Conservation (phyloP, 2,888 invertebrate genomes). For the Nebria salina region DNA sequence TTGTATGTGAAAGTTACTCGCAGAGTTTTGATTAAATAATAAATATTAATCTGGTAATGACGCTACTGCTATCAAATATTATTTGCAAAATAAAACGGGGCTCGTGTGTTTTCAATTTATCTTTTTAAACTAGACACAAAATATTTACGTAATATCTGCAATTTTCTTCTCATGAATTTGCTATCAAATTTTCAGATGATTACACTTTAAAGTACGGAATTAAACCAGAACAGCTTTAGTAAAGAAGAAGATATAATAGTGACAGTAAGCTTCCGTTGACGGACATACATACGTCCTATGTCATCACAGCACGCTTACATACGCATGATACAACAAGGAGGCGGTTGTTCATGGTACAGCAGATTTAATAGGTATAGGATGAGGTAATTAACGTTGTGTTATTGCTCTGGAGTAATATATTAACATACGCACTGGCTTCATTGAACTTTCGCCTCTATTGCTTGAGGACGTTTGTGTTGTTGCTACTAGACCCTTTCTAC, state of each 20-base stretch:
- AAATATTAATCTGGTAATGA: not conserved
- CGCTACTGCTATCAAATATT: not conserved
- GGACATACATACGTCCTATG: not conserved
- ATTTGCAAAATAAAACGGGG: too few species aligned
- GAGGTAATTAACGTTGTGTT: not conserved
- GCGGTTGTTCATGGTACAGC: not conserved
- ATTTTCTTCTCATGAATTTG: too few species aligned
- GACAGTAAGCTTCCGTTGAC: not conserved
- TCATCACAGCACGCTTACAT: not conserved
- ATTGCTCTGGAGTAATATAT: not conserved
- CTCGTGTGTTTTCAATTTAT: too few species aligned
- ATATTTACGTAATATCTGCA: too few species aligned
- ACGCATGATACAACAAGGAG: not conserved
- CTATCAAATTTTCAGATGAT: too few species aligned
- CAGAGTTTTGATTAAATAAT: not conserved
- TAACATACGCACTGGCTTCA: not conserved
- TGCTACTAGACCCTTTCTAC: too few species aligned
- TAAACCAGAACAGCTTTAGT: too few species aligned
- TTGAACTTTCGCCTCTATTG: not conserved
- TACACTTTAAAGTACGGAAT: too few species aligned
- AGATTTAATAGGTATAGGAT: not conserved
- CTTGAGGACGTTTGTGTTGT: too few species aligned
- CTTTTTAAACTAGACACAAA: too few species aligned
- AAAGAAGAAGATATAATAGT: not conserved
- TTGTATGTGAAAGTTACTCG: not conserved